Percentiles rank a stretch among this genome's conserved stretches.
These are phyloP conservation scores for Pseudachorutes palmiensis DNA, from an alignment of 1,140 invertebrate species.

Conservation along the genomic window DNA sequence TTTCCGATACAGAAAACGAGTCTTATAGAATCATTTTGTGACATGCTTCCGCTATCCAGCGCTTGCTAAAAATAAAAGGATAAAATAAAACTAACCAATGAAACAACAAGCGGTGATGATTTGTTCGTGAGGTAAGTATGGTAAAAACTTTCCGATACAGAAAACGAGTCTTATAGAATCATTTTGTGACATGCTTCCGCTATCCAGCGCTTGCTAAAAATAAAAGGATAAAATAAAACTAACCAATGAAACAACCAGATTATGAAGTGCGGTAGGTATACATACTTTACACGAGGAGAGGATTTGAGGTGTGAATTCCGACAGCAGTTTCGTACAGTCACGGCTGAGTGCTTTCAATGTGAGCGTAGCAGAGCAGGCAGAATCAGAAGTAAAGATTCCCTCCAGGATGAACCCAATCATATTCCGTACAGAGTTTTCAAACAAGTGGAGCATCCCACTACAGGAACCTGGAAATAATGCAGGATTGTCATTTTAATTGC, in stretches of 20 bases:
- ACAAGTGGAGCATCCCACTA: slow-evolving; percentile 32
- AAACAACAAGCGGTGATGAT: slow-evolving; percentile 20
- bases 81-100: background rate
- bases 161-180: slow-evolving; percentile 35
- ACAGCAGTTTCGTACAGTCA: slow-evolving; percentile 28
- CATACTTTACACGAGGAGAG: slow-evolving; percentile 32
- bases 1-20: slow-evolving; percentile 33
- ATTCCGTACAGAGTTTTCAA: slow-evolving; percentile 29
- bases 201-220: slow-evolving; percentile 33
- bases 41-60: slow-evolving; percentile 26
- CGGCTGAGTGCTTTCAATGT: slow-evolving; percentile 34
- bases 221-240: no score
- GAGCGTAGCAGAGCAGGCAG: slow-evolving; percentile 27
- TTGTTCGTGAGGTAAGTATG: slow-evolving; percentile 35
- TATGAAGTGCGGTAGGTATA: no score
- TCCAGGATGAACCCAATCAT: slow-evolving; percentile 34
- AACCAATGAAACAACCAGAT: no score
- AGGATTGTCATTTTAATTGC: background rate
- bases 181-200: slow-evolving; percentile 25
- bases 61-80: slow-evolving; percentile 27
- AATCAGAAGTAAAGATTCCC: slow-evolving; percentile 30
- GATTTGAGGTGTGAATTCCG: slow-evolving; percentile 32
- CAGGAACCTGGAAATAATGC: slow-evolving; percentile 25
- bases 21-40: slow-evolving; percentile 31
- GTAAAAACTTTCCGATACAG: slow-evolving; percentile 32